Conservation (phyloP, 2,888 invertebrate species). For the Thyatira batis region DNA sequence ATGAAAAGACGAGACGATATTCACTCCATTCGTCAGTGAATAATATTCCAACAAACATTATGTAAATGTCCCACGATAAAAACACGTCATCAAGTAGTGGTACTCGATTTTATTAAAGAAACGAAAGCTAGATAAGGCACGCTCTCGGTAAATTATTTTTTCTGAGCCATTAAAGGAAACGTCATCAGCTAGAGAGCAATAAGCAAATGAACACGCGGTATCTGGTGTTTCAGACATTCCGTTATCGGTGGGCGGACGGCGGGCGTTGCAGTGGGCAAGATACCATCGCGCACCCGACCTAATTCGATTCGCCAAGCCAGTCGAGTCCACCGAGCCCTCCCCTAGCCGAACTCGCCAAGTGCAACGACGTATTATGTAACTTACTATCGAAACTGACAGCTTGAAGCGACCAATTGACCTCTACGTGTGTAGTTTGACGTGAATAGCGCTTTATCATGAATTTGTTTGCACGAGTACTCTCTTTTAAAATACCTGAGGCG, state of each 20-base stretch:
- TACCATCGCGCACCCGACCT: slow-evolving; percentile 71
- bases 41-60: slow-evolving; percentile 18
- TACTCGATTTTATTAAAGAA: slow-evolving; percentile 46
- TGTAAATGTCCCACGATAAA: slow-evolving; percentile 21
- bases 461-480: slow-evolving; percentile 5
- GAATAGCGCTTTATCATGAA: not conserved
- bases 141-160: slow-evolving; percentile 58
- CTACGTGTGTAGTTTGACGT: not conserved
- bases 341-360: slow-evolving; percentile 33
- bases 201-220: slow-evolving; percentile 67
- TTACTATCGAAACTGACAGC: slow-evolving; percentile 4
- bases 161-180: slow-evolving; percentile 53
- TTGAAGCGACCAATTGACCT: not conserved
- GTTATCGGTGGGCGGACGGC: slow-evolving; percentile 55
- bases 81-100: slow-evolving; percentile 35
- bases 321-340: slow-evolving; percentile 35
- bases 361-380: slow-evolving; percentile 17
- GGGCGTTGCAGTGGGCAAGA: slow-evolving; percentile 56
- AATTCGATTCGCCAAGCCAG: slow-evolving; percentile 66
- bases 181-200: slow-evolving; percentile 64
- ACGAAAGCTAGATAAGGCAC: slow-evolving; percentile 59
- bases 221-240: slow-evolving; percentile 58
- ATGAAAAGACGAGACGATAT: not conserved
- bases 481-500: slow-evolving; percentile 2
- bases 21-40: slow-evolving; percentile 13